Evolutionary conservation across 2,797 vertebrate genomes (phyloP).

Genomic region (Bovichtus diacanthus): DNA sequence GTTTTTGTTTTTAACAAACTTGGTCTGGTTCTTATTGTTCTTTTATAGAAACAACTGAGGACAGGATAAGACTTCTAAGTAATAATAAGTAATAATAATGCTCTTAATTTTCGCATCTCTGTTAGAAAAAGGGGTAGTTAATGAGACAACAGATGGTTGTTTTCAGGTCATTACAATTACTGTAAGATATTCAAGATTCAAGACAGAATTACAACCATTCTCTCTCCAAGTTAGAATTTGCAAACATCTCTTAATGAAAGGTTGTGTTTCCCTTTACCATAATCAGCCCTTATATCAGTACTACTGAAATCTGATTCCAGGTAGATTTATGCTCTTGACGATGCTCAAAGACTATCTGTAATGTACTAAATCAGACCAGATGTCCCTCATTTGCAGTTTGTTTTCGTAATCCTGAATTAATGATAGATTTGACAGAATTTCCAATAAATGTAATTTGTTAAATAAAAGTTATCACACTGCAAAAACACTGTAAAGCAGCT

Average conservation of each 20-base stretch:
- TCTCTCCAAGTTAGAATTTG: not conserved
- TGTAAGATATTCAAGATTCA: not conserved
- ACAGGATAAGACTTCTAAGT: too few relatives aligned
- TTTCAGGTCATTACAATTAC: conserved; percentile 9
- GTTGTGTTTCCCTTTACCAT: not conserved
- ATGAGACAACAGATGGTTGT: not conserved
- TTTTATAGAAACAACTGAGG: too few relatives aligned
- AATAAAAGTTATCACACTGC: too few relatives aligned
- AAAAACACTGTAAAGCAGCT: too few relatives aligned
- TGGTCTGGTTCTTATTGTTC: too few relatives aligned
- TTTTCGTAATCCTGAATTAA: not conserved
- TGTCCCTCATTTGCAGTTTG: not conserved
- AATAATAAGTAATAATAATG: too few relatives aligned
- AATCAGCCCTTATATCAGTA: not conserved
- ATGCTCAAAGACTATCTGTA: not conserved
- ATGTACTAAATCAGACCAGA: not conserved
- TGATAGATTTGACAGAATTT: not conserved
- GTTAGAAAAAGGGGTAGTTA: not conserved
- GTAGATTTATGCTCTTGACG: not conserved
- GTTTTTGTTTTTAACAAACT: too few relatives aligned
- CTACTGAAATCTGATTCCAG: not conserved
- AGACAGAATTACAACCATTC: not conserved
- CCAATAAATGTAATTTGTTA: not conserved
- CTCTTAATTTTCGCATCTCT: not conserved
- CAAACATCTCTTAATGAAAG: conserved; percentile 2